A percentile compares a stretch with the other conserved stretches of the same genome.
Conservation (phyloP, 2,797 vertebrate genomes). For the Artibeus lituratus region DNA sequence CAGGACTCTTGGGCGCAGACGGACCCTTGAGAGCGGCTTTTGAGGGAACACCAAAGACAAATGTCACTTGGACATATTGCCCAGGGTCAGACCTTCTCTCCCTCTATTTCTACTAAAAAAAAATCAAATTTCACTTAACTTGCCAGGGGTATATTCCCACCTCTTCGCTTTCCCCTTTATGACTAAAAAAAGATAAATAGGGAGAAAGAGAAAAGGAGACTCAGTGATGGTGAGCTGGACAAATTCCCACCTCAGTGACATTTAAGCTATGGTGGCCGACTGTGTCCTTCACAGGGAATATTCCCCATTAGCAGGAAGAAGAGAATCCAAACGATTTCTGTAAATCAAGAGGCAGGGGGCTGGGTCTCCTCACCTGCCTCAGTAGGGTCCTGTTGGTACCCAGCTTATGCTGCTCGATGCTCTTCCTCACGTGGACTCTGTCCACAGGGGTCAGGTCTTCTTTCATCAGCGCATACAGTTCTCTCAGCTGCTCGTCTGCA, state of each 20-base stretch:
- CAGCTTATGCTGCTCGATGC: conserved; percentile 85
- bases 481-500: conserved; percentile 84
- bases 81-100: neutral
- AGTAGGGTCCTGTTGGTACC: conserved; percentile 84
- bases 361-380: conserved; percentile 78
- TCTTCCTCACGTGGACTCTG: conserved; percentile 80
- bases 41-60: neutral
- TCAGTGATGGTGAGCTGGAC: neutral
- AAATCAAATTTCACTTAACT: neutral
- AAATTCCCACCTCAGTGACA: neutral
- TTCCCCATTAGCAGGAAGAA: neutral
- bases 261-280: neutral
- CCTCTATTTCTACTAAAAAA: neutral
- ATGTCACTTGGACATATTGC: neutral
- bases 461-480: conserved; percentile 82
- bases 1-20: neutral
- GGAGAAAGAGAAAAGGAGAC: neutral
- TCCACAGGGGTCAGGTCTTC: conserved; percentile 83
- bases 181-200: neutral
- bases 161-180: neutral
- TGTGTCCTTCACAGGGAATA: neutral
- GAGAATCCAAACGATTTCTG: too few relatives aligned
- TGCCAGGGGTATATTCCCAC: neutral
- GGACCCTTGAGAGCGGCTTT: neutral
- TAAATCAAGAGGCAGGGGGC: neutral